Evolutionary conservation across 2,888 invertebrate species (phyloP), one percentile per base, ranked within the genome.

Genomic region (Netelia virgata): DNA sequence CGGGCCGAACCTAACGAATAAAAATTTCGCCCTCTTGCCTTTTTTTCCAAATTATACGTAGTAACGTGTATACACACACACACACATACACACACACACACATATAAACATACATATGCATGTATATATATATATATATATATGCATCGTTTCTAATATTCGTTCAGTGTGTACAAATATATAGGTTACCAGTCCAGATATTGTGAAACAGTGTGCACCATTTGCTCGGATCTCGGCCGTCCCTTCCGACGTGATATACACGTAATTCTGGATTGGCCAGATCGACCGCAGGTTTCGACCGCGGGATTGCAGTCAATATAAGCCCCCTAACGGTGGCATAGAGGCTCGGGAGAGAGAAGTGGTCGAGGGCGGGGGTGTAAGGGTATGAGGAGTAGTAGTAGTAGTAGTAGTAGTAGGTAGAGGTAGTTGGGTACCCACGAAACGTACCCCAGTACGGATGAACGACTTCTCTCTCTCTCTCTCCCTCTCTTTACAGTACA

Each of bases 261-360:
- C 70, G 75, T 79, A 83, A 83, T 83, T 83, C 79, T 66, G 79
- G 75, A 83, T 83, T 75, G 79, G 64, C 70, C 83, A 70, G 70
- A 83, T 79, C 83, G 79, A 80, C 75, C 75, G 50, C 83, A 75
- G 70, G 66, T 23, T 80, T 75, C 75, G 79, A 83, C 83, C 83
- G 18, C 83, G 79, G 75, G 79, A 83, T 72, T 72, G 83, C 83
- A 70, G 70, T 75, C 75, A 70, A 83, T 78, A 83, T 76, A 66
- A 82, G 63, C 76, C 70, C 72, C 41, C 47, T 28, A 23, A 47
- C 47, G 14, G 47, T 14, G 47, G 28, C 28, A 47, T 10, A 47
- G 73, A n/a, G 59, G 3, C 36, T 47, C 23, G 20, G 59, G 2
- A 23, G 57, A 14, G 20, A 47, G 47, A 3, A 11, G 61, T 14